Evolutionary conservation across 2,113 vertebrate species (phyloP), one percentile per base, ranked within the genome.

Genomic region (Scomber colias): DNA sequence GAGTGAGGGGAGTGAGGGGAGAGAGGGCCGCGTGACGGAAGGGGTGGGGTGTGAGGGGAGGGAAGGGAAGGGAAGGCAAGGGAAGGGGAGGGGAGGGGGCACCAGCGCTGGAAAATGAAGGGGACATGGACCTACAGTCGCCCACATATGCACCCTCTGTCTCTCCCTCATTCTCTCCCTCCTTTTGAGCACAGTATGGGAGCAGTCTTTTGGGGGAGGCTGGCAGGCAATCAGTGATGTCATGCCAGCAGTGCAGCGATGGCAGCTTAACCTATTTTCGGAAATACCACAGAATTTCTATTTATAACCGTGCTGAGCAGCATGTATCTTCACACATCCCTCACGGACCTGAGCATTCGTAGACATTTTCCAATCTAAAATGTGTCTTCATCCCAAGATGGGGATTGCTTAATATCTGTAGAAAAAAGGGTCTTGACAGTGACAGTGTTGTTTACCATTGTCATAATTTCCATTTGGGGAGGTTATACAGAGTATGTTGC

Each of bases 211-310:
- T 69, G 87, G 81, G 92, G 90, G 85, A 79, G 72, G 91, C 93
- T 95, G 92, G 91, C 92, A 92, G 91, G 91, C 88, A 92, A 91
- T 92, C 92, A 91, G 90, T 93, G 94, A 95, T 95, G 95, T 94
- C 95, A 96, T 90, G 91, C 92, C 92, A 95, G 91, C 91, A 94
- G 93, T 90, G 90, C 93, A 94, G 93, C 84, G 77, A 94, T 94
- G 93, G 93, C 92, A 95, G 93, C 93, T 95, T 96, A 96, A 95
- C 95, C 95, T 95, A 95, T 96, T 96, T 96, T 95, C 89, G 81
- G 94, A 95, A 95, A 94, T 94, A 93, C 93, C 93, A 92, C 90
- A 87, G 84, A 92, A 92, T 87, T 90, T 93, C 94, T 96, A 95
- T 95, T 95, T 94, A 90, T 96, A 95, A 89, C 91, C n/a, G 21